Base-by-base conservation (phyloP, 1,140 invertebrate genomes). In the Acromyrmex echinatior region DNA sequence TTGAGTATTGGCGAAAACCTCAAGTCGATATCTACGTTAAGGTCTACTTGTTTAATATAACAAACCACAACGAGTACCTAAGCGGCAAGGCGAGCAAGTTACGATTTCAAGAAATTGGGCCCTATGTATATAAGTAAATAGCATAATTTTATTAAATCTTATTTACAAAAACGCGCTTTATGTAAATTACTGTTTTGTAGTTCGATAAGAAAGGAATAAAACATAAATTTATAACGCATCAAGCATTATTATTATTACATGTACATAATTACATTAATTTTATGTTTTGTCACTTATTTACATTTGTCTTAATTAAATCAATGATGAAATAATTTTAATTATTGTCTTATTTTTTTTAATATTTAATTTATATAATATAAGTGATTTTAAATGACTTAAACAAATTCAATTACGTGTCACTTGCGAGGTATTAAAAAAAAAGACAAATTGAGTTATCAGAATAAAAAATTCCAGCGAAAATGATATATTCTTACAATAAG, bases 41-140 rank as follows among this genome's bases (percentile, higher is more conserved):
- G 93, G 97, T 99, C 2, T 99, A 97, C 92, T 95, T 99, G 3
- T 99, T 98, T 94, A 98, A 99, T 92, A 95, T 99, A 0, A 98
- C 98, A 6, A 99, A 99, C 94, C 96, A 96, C 25, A 96, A 98
- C 4, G 98, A 97, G 2, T 98, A 98, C 91, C 94, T 98, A 90
- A 95, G 96, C 3, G 97, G 97, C 0, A 95, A 96, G 45, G 96
- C 96, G 3, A 96, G 97, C 35, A 98, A 98, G 92, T 94, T 99
- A 0, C 96, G 95, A 77, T 96, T 99, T 4, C 93, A 97, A 91
- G 97, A 99, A 96, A 96, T 97, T 68, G 98, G 98, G 0, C 98
- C 98, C 0, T 99, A 98, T 93, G 98, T 98, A 9, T 99, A 99
- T 95, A 98, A 96, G 98, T 99, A 95, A 96, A 96, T 95, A 16